Base-by-base conservation (phyloP, 2,888 invertebrate genomes). In the Heteromurus nitidus region DNA sequence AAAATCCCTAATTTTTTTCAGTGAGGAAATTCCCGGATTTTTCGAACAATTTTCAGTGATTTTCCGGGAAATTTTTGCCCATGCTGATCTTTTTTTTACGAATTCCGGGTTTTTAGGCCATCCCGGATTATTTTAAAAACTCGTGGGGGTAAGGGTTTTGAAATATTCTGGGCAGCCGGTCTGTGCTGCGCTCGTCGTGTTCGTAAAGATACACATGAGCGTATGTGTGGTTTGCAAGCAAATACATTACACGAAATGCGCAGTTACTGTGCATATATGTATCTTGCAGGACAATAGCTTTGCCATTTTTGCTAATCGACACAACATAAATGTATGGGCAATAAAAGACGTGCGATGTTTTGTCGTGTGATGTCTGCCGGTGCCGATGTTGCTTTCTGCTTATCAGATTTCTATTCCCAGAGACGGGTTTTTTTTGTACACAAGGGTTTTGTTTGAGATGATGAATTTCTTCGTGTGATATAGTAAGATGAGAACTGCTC, bases 191-290 rank as follows among this genome's bases (percentile, higher is more conserved):
- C n/a, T n/a, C n/a, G n/a, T n/a, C n/a, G n/a, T n/a, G n/a, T n/a
- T n/a, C n/a, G n/a, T n/a, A n/a, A n/a, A n/a, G n/a, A n/a, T n/a
- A n/a, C n/a, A n/a, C n/a, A n/a, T n/a, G n/a, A n/a, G n/a, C n/a
- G n/a, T n/a, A n/a, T 13, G 50, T 13, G 18, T 50, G 50, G 50
- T n/a, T 5, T 50, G 50, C n/a, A 5, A 3, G 5, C 7, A 50
- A n/a, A 13, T 18, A 50, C 50, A n/a, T 50, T 7, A 50, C 50
- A 5, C 50, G 16, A 55, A 55, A 55, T 55, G 55, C 55, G 55
- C 55, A 55, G 3, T 55, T 55, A 22, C 24, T 16, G 50, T 55
- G 55, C 55, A 47, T 47, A 47, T 47, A 36, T 36, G 36, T n/a
- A 16, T 11, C 36, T 36, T 13, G 5, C 36, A 47, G 47, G 47